A percentile compares a stretch with the other conserved stretches of the same genome.
Conservation (phyloP, 2,888 invertebrate genomes). For the Philhelius pedissequus region DNA sequence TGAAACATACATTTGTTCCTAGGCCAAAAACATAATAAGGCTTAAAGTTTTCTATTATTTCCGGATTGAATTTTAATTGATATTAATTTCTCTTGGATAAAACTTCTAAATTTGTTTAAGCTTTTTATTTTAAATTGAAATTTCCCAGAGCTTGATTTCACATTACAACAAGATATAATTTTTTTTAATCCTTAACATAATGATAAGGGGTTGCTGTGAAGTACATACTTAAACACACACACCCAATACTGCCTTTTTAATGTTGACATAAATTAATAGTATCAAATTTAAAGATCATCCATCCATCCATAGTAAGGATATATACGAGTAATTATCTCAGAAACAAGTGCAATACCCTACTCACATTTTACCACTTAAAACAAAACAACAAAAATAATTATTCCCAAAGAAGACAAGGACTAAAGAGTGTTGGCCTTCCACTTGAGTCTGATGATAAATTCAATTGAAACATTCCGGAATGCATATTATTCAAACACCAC, state of each 20-base stretch:
- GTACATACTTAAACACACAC: neutral
- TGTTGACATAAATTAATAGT: slow-evolving; percentile 13
- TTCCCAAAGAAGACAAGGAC: slow-evolving; percentile 29
- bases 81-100: too few species aligned
- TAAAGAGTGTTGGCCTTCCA: slow-evolving; percentile 37
- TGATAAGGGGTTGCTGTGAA: too few species aligned
- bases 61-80: too few species aligned
- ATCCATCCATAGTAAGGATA: neutral
- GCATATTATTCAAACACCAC: slow-evolving; percentile 33
- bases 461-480: slow-evolving; percentile 49
- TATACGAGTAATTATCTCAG: neutral
- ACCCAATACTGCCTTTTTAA: neutral
- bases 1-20: too few species aligned
- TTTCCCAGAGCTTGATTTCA: too few species aligned
- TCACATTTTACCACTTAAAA: neutral
- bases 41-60: too few species aligned
- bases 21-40: too few species aligned
- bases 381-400: too few species aligned
- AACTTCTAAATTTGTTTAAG: too few species aligned
- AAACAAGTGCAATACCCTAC: slow-evolving; percentile 5
- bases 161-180: too few species aligned
- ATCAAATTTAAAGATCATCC: slow-evolving; percentile 23
- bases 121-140: too few species aligned
- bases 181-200: too few species aligned
- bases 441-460: slow-evolving; percentile 52